Conservation (phyloP, 1,140 invertebrate genomes). For the Nixonia krombeini region DNA sequence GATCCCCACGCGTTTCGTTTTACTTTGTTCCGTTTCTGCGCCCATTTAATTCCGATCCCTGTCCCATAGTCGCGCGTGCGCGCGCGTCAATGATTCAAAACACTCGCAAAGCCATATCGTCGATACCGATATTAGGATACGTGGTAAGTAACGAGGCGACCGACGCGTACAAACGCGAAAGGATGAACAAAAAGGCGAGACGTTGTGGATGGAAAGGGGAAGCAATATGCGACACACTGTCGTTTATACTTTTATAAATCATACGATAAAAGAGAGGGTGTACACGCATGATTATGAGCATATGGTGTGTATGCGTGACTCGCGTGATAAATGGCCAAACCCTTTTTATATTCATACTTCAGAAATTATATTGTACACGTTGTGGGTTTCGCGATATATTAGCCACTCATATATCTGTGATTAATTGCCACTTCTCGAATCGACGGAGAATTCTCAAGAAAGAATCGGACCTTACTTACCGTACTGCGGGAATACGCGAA, state of each 20-base stretch:
- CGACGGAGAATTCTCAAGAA: too few relatives aligned
- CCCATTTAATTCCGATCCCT: slow-evolving; percentile 24
- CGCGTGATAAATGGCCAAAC: slow-evolving; percentile 32
- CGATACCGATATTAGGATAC: slow-evolving; percentile 34
- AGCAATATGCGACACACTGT: slow-evolving; percentile 39
- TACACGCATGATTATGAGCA: slow-evolving; percentile 47
- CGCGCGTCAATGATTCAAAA: slow-evolving; percentile 36
- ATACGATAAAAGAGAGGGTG: slow-evolving; percentile 45
- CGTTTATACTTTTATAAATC: slow-evolving; percentile 51
- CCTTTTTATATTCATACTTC: slow-evolving; percentile 1
- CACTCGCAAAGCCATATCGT: slow-evolving; percentile 13
- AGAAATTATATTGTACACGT: slow-evolving; percentile 3
- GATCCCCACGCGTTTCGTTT: slow-evolving; percentile 33
- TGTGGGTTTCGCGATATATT: background rate
- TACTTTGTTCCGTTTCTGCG: slow-evolving; percentile 19
- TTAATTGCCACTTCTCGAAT: background rate
- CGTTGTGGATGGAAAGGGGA: slow-evolving; percentile 26
- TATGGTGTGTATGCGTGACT: slow-evolving; percentile 41
- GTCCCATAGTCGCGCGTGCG: slow-evolving; percentile 17
- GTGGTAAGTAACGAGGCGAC: slow-evolving; percentile 25
- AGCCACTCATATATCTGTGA: background rate
- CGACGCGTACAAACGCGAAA: slow-evolving; percentile 28
- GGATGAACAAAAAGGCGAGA: slow-evolving; percentile 12
- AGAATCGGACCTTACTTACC: too few relatives aligned
- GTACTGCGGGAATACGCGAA: too few relatives aligned